Evolutionary conservation across 2,888 invertebrate species (phyloP), one percentile per base, ranked within the genome.

Genomic region (Drosophila borealis): DNA sequence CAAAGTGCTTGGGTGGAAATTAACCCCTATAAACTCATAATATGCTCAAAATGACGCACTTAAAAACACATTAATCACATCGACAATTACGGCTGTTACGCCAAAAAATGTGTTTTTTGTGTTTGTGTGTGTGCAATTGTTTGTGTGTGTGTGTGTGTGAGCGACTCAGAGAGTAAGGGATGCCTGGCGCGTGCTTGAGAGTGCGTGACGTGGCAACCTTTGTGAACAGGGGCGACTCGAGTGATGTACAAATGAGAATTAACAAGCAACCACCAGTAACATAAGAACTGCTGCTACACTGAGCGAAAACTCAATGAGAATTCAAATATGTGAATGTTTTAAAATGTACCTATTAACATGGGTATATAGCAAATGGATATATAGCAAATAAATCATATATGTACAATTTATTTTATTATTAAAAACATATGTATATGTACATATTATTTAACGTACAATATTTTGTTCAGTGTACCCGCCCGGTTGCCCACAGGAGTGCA

Each of bases 11-110:
- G 81, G 71, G 70, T 73, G 78, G 84, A 86, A 88, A 87, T 89
- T 87, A 88, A 87, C 89, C 86, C 86, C 86, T 79, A 87, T 87
- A 87, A 87, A 87, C 77, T 79, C 74, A 87, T 88, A 87, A 88
- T 89, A 84, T 87, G 81, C 87, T 80, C 84, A 84, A 89, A 87
- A 89, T 87, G 84, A 89, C 87, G 84, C 86, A 87, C 89, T 87
- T 87, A 89, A 87, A 87, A 84, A 75, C 80, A 87, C 86, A 89
- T 87, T 87, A 87, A 87, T 87, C 89, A 89, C 84, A 87, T 85
- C 86, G 87, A 88, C 85, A 85, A 85, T 85, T 85, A 88, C 87
- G 70, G 68, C 65, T 65, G 80, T 70, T 69, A 78, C 67, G 61
- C 66, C 83, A 67, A 74, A 73, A 69, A 73, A 68, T 76, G 62